Percentiles rank a stretch among this genome's conserved stretches.
These are phyloP conservation scores for Euwallacea fornicatus DNA, from an alignment of 1,140 invertebrate species.

Conservation along the genomic window DNA sequence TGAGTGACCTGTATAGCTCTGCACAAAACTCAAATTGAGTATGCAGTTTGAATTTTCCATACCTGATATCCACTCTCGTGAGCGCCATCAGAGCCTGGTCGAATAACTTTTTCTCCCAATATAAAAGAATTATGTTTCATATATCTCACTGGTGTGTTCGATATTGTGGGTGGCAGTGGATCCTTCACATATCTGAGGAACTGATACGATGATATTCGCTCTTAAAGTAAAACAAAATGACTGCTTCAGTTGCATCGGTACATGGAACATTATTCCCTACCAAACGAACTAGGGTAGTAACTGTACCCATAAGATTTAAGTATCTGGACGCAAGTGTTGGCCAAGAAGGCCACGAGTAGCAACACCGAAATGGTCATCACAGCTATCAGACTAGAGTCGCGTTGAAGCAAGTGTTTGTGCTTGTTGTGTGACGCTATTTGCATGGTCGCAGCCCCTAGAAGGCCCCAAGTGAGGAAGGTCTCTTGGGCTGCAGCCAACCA, in stretches of 20 bases:
- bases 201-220: constrained; percentile 70
- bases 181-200: constrained; percentile 64
- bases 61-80: constrained; percentile 75
- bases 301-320: constrained; percentile 69
- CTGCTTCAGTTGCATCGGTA: neutral
- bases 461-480: constrained; percentile 86
- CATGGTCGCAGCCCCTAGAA: constrained; percentile 83
- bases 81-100: constrained; percentile 58
- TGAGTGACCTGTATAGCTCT: no score
- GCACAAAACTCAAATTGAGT: no score
- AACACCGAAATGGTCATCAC: constrained; percentile 76
- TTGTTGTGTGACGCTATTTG: constrained; percentile 78
- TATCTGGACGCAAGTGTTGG: constrained; percentile 77
- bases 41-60: no score
- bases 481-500: constrained; percentile 88
- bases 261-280: constrained; percentile 58
- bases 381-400: constrained; percentile 78
- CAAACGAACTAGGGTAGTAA: constrained; percentile 82
- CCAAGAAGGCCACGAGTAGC: constrained; percentile 73
- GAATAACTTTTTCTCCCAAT: constrained; percentile 68
- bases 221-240: constrained; percentile 48
- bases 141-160: constrained; percentile 62
- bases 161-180: constrained; percentile 54
- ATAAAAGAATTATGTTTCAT: constrained; percentile 71
- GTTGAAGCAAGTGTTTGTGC: constrained; percentile 68